A percentile compares a stretch with the other conserved stretches of the same genome.
Evolutionary conservation across 1,140 invertebrate species (phyloP).

Genomic region (Bradysia coprophila): DNA sequence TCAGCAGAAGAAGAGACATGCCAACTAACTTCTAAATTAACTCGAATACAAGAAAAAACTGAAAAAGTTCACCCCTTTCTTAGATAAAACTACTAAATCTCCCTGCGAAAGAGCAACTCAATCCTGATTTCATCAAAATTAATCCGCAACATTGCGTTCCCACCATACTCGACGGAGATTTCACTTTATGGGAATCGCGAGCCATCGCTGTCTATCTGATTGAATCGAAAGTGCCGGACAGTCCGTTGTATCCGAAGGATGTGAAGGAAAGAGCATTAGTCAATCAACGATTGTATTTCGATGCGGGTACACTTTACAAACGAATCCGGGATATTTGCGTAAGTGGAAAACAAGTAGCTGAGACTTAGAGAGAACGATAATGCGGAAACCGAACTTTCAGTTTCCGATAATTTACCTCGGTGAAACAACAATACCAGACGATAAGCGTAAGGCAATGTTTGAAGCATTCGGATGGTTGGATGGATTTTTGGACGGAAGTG

Average conservation of each 20-base stretch:
- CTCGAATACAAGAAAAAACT: too few relatives aligned
- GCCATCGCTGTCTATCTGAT: constrained; percentile 40
- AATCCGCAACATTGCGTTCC: constrained; percentile 48
- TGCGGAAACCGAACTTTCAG: constrained; percentile 17
- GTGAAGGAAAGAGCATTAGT: constrained; percentile 32
- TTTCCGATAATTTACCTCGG: constrained; percentile 36
- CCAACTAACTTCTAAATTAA: too few relatives aligned
- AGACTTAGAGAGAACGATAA: neutral
- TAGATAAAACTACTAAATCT: constrained; percentile 32
- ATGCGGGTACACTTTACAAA: constrained; percentile 34
- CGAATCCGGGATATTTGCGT: constrained; percentile 34
- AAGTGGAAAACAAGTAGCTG: constrained; percentile 11
- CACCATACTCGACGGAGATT: constrained; percentile 40
- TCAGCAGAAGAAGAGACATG: too few relatives aligned
- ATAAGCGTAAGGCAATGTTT: constrained; percentile 32
- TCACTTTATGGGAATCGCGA: constrained; percentile 35
- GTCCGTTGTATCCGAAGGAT: constrained; percentile 38
- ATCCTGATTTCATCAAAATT: constrained; percentile 39
- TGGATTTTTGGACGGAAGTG: constrained; percentile 27
- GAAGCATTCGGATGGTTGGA: constrained; percentile 34
- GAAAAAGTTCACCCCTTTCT: too few relatives aligned
- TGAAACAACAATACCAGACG: constrained; percentile 30
- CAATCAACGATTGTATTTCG: constrained; percentile 41
- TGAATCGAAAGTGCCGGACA: constrained; percentile 37
- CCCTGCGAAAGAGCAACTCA: constrained; percentile 39